These are phyloP conservation scores for Carcina quercana DNA, from an alignment of 2,888 invertebrate genomes.

Conservation along the genomic window DNA sequence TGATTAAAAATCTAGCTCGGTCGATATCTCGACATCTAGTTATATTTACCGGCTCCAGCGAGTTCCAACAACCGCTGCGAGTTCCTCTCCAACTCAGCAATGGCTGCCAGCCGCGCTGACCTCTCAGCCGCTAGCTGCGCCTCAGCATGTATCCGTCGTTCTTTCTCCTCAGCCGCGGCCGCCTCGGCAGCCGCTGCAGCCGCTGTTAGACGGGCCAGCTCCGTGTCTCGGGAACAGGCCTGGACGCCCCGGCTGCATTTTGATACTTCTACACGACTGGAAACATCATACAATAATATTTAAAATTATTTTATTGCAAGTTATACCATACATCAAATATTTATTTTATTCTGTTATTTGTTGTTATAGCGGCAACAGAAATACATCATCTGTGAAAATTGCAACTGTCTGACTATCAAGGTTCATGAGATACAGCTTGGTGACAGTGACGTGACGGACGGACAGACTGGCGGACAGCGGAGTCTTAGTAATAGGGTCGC, in stretches of 20 bases:
- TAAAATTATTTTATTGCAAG: no score
- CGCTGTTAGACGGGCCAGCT: slow-evolving; percentile 75
- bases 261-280: slow-evolving; percentile 48
- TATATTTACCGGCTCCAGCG: slow-evolving; percentile 66
- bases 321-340: no score
- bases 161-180: slow-evolving; percentile 77
- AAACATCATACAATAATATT: neutral
- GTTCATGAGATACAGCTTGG: no score
- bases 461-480: no score
- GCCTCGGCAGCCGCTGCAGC: slow-evolving; percentile 74
- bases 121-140: slow-evolving; percentile 79
- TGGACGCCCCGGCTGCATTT: slow-evolving; percentile 77
- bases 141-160: slow-evolving; percentile 73
- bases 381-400: no score
- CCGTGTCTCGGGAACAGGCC: slow-evolving; percentile 78
- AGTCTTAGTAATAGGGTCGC: no score
- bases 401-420: no score
- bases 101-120: slow-evolving; percentile 82
- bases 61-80: slow-evolving; percentile 81
- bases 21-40: no score
- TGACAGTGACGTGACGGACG: no score
- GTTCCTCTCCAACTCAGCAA: slow-evolving; percentile 83
- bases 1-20: no score
- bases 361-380: no score
- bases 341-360: no score